Base-by-base conservation (phyloP, 2,113 vertebrate species). In the Aspidoscelis tigris region DNA sequence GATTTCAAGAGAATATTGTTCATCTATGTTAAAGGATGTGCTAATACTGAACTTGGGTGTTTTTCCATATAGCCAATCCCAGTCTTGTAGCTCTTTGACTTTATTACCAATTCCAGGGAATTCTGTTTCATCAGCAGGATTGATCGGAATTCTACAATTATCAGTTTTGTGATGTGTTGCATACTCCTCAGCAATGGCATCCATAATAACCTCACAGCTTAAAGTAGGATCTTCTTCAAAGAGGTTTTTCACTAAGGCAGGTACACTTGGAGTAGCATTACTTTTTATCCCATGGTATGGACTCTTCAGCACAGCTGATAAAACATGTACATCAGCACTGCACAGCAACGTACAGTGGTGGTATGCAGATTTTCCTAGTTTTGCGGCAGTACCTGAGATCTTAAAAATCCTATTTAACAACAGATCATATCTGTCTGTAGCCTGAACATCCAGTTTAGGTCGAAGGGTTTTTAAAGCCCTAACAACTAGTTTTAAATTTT, bases 271-370 rank as follows among this genome's bases (percentile, higher is more conserved):
- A 1, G 98, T 99, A 33, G 99, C 99, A 22, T 97, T 98, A 92
- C 97, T 99, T 39, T 89, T 95, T 89, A 99, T 95, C 11, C 97
- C 97, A 11, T 90, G 91, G 8, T 95, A 96, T 21, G 97, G 96
- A 71, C 97, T 98, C 76, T 93, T 96, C 6, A 99, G 95, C 66
- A 97, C 81, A 0, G 96, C 83, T 0, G 97, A 95, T 80, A 99
- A 93, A 83, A 97, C n/a, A 16, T 91, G 77, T 76, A 93, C 92
- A 78, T 99, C 94, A 0, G 96, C 92, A 0, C 93, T 95, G 86
- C 97, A 98, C 1, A 99, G 92, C 76, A 99, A 92, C 0, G 99
- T 99, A 76, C 98, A 99, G 44, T 99, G 99, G 88, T 99, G 99
- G 90, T 99, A 99, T 20, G 98, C 97, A 20, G 92, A 96, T 87